A percentile compares a stretch with the other conserved stretches of the same genome.
Conservation (phyloP, 2,888 invertebrate genomes). For the Lepidochrysops patricia region DNA sequence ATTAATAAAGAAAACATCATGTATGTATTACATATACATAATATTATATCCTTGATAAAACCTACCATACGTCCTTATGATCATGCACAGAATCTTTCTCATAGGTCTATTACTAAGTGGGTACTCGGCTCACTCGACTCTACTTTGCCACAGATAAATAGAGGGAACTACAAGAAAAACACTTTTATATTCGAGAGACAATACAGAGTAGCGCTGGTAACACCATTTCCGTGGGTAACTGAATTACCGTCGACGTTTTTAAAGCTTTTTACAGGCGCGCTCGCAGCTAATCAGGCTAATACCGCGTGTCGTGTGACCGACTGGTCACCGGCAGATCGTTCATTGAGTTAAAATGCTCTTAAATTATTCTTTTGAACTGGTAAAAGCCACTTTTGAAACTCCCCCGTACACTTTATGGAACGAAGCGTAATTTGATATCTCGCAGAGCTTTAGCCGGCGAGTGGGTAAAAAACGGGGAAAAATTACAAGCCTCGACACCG, state of each 20-base stretch:
- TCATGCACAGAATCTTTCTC: too few species aligned
- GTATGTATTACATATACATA: too few species aligned
- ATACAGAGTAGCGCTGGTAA: constrained; percentile 30
- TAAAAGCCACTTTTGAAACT: constrained; percentile 7
- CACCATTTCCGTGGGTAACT: constrained; percentile 41
- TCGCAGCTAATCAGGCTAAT: constrained; percentile 60
- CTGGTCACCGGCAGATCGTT: constrained; percentile 25
- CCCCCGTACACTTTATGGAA: constrained; percentile 1
- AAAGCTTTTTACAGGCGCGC: constrained; percentile 61
- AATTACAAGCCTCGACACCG: not conserved
- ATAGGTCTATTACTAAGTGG: too few species aligned
- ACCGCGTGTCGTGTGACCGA: constrained; percentile 41
- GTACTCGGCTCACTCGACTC: not conserved
- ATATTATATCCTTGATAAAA: too few species aligned
- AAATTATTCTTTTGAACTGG: constrained; percentile 13
- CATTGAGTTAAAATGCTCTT: constrained; percentile 29
- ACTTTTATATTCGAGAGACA: constrained; percentile 17
- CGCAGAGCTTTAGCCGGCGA: not conserved
- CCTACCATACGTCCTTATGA: too few species aligned
- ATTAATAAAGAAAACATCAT: too few species aligned
- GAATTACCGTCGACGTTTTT: constrained; percentile 63
- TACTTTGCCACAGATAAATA: not conserved
- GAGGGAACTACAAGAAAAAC: constrained; percentile 10
- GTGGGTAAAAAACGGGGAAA: not conserved
- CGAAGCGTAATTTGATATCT: not conserved